These are phyloP conservation scores for Menidia beryllina DNA, from an alignment of 2,113 vertebrate genomes.

Conservation along the genomic window DNA sequence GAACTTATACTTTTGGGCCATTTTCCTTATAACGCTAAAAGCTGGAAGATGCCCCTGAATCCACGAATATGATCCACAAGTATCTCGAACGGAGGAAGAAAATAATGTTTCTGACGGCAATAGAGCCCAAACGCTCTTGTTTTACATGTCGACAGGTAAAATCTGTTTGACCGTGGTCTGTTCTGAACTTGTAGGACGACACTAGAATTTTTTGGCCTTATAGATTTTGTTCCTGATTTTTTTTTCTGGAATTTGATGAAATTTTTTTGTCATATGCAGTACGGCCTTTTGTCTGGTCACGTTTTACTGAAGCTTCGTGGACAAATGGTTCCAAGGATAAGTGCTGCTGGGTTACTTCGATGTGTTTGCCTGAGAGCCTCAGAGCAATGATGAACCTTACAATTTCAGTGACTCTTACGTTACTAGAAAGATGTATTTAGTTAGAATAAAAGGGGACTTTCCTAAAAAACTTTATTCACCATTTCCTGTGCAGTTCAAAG, in stretches of 20 bases:
- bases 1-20: constrained; percentile 39
- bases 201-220: constrained; percentile 61
- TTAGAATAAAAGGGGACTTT: constrained; percentile 77
- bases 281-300: constrained; percentile 61
- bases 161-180: constrained; percentile 42
- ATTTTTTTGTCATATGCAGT: constrained; percentile 69
- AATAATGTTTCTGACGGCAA: constrained; percentile 49
- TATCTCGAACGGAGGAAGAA: constrained; percentile 41
- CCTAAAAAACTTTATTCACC: constrained; percentile 68
- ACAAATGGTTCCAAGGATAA: constrained; percentile 49
- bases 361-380: constrained; percentile 57
- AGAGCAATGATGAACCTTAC: constrained; percentile 54
- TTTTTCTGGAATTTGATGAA: constrained; percentile 66
- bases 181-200: constrained; percentile 46
- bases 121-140: constrained; percentile 49
- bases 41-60: constrained; percentile 34
- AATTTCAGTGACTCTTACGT: constrained; percentile 61
- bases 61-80: no score
- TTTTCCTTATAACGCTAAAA: constrained; percentile 53
- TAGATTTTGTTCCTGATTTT: constrained; percentile 62
- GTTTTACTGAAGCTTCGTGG: constrained; percentile 58
- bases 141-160: constrained; percentile 41
- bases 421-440: constrained; percentile 72
- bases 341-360: constrained; percentile 58
- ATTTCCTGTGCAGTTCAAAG: constrained; percentile 77